Base-by-base conservation (phyloP, 2,113 vertebrate genomes). In the Egretta garzetta region DNA sequence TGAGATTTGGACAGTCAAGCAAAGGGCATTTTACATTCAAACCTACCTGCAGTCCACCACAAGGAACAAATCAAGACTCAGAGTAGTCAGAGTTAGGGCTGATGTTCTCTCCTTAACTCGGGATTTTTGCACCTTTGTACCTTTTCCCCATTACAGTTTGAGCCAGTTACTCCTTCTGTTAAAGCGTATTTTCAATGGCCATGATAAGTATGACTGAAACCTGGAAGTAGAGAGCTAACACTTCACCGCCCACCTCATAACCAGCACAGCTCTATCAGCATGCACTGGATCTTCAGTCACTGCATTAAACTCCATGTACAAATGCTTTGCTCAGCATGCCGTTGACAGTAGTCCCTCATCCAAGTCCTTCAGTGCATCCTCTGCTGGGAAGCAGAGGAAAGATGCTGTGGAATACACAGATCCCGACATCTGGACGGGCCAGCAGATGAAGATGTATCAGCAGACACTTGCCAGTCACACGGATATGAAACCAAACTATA, bases 61-160 rank as follows among this genome's bases (percentile, higher is more conserved):
- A 85, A 76, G 77, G 62, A 94, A 90, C 52, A 90, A 89, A 93
- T 17, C 53, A 97, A 91, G 93, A 85, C 66, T 73, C 90, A 76
- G 21, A 60, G 60, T 8, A 96, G 93, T 97, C 95, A 97, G 96
- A 96, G 95, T 97, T 97, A 97, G 96, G 94, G 96, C 95, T 96
- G 96, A 96, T 66, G 77, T 96, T 97, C 97, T 97, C 97, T 97
- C 97, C 97, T 97, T 97, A 97, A 96, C 84, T 93, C 32, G 23
- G 70, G 63, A 50, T 22, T 94, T 95, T 85, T 93, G 49, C 3
- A 3, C 80, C 90, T 93, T 81, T 89, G 41, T 33, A 53, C 43
- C 56, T 82, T 64, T 87, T 72, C 80, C 88, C 88, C 60, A 35
- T 53, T 43, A 64, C 6, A 80, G 22, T 72, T 73, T 41, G 80